phyloP scores from a whole-genome alignment of 2,888 invertebrate genomes.

The Andrena camellia region DNA sequence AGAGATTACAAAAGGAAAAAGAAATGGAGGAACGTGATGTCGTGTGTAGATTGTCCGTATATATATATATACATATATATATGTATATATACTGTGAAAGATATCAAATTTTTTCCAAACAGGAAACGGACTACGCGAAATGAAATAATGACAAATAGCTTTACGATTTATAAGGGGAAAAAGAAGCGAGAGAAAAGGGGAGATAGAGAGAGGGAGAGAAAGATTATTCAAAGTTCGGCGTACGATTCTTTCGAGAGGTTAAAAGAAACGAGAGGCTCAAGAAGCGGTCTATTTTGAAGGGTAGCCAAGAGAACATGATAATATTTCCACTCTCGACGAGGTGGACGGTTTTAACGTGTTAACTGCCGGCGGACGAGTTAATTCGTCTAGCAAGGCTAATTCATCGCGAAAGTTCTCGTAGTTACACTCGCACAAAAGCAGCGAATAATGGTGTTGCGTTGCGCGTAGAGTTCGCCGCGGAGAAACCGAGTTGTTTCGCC shows the following conservation, averaged over 20 bases:
- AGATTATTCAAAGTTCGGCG: constrained; percentile 67
- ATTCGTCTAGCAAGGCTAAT: background rate
- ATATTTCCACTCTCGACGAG: constrained; percentile 63
- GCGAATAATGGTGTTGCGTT: background rate
- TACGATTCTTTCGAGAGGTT: constrained; percentile 63
- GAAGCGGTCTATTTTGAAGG: constrained; percentile 70
- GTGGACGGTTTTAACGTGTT: constrained; percentile 43
- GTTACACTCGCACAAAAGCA: background rate
- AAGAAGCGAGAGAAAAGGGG: constrained; percentile 33
- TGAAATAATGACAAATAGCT: constrained; percentile 74
- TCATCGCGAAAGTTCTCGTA: background rate
- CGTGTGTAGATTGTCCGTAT: constrained; percentile 37
- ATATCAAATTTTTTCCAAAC: constrained; percentile 55
- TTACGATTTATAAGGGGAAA: constrained; percentile 72
- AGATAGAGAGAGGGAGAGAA: constrained; percentile 9
- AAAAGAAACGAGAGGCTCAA: constrained; percentile 70
- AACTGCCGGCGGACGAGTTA: background rate
- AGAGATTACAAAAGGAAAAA: constrained; percentile 35
- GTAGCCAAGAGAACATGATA: constrained; percentile 66
- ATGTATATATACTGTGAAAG: constrained; percentile 23
- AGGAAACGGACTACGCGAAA: constrained; percentile 52
- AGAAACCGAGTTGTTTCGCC: background rate
- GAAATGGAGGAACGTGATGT: constrained; percentile 36
- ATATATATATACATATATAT: constrained; percentile 36
- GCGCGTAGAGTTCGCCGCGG: background rate